Evolutionary conservation across 2,888 invertebrate species (phyloP).

Genomic region (Piscicola geometra): DNA sequence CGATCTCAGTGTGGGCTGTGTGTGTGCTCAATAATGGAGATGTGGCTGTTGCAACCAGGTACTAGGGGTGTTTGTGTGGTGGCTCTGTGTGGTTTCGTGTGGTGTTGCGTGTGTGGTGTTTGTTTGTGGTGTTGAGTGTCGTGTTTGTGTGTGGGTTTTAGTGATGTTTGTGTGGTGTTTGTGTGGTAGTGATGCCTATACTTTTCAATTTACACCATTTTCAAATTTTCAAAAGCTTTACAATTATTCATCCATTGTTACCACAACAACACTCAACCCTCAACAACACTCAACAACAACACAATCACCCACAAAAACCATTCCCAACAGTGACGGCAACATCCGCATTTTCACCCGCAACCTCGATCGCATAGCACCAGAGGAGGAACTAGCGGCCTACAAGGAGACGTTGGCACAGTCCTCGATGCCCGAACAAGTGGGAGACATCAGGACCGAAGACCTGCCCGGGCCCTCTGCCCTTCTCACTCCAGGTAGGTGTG

Average conservation of each 20-base stretch:
- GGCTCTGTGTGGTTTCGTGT: no score
- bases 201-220: no score
- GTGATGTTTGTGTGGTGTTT: no score
- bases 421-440: constrained; percentile 63
- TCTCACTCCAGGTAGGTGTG: constrained; percentile 70
- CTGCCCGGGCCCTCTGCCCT: constrained; percentile 76
- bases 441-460: constrained; percentile 79
- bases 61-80: no score
- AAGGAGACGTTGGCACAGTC: constrained; percentile 68
- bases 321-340: constrained; percentile 71
- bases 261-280: no score
- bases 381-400: constrained; percentile 64
- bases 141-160: no score
- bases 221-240: no score
- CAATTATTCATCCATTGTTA: no score
- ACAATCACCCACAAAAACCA: not conserved
- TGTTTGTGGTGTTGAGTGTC: no score
- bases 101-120: no score
- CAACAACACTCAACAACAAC: no score
- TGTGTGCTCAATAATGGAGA: constrained; percentile 77
- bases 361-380: constrained; percentile 62
- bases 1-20: constrained; percentile 84
- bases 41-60: constrained; percentile 74
- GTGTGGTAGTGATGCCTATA: no score
- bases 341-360: constrained; percentile 79